Evolutionary conservation across 2,113 vertebrate genomes (phyloP).

Genomic region (Equus quagga): DNA sequence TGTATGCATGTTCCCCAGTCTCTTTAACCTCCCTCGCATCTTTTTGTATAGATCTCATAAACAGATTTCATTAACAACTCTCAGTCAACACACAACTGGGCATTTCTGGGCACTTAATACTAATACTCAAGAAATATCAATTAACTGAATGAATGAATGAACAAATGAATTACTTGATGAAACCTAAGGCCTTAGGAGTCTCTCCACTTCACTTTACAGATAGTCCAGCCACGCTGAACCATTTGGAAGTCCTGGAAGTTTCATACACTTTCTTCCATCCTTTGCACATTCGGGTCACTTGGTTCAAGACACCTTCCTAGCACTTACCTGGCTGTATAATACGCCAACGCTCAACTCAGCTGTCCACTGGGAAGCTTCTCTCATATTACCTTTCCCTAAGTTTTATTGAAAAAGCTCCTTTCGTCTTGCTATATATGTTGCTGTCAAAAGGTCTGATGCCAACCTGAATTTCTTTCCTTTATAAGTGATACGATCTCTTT

Average conservation of each 20-base stretch:
- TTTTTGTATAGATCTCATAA: neutral
- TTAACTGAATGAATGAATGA: neutral
- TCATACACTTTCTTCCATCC: neutral
- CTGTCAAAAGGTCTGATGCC: neutral
- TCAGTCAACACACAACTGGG: neutral
- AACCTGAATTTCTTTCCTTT: conserved; percentile 28
- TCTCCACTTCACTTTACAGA: neutral
- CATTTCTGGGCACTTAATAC: neutral
- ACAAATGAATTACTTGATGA: neutral
- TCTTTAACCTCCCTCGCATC: neutral
- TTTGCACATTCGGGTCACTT: neutral
- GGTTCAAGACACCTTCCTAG: neutral
- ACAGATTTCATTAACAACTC: neutral
- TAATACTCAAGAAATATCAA: neutral
- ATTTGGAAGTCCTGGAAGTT: neutral
- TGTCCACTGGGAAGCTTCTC: neutral
- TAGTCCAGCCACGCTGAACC: neutral
- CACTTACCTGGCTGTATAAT: neutral
- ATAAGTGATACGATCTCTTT: neutral
- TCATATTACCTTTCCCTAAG: neutral
- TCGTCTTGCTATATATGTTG: conserved; percentile 2
- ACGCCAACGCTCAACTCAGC: neutral
- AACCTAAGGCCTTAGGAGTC: neutral
- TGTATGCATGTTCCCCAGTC: neutral
- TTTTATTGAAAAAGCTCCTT: conserved; percentile 40